phyloP scores from a whole-genome alignment of 2,113 vertebrate genomes.

The Taxidea taxus region DNA sequence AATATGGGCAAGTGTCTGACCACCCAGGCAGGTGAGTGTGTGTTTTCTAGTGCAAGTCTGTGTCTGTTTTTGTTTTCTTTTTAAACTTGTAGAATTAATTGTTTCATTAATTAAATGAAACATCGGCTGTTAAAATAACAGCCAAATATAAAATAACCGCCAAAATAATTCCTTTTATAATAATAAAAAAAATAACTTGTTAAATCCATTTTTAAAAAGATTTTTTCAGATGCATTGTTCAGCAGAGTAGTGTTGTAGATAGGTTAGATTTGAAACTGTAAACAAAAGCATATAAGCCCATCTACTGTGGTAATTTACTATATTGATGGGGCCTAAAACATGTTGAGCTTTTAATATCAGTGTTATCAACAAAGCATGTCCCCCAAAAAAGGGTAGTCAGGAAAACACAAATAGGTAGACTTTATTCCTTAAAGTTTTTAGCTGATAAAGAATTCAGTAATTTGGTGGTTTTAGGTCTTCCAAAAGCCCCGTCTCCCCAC shows the following conservation, averaged over 20 bases:
- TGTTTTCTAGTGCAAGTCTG: constrained; percentile 52
- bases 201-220: constrained; percentile 4
- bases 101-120: background rate
- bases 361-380: background rate
- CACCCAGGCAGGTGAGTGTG: constrained; percentile 62
- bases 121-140: constrained; percentile 21
- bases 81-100: constrained; percentile 34
- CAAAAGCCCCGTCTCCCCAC: background rate
- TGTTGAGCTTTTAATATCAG: background rate
- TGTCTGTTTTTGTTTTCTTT: constrained; percentile 42
- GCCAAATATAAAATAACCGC: constrained; percentile 23
- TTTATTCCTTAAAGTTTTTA: background rate
- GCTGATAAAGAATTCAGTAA: background rate
- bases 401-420: background rate
- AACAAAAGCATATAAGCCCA: background rate
- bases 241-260: constrained; percentile 24
- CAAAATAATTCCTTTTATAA: constrained; percentile 31
- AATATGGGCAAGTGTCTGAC: constrained; percentile 67
- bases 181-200: background rate
- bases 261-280: constrained; percentile 14
- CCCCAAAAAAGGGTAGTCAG: background rate
- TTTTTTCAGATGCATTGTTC: background rate
- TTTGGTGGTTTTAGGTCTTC: background rate
- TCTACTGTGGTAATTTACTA: background rate
- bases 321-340: background rate